phyloP scores from a whole-genome alignment of 2,113 vertebrate species.

The Dipodomys ordii region DNA sequence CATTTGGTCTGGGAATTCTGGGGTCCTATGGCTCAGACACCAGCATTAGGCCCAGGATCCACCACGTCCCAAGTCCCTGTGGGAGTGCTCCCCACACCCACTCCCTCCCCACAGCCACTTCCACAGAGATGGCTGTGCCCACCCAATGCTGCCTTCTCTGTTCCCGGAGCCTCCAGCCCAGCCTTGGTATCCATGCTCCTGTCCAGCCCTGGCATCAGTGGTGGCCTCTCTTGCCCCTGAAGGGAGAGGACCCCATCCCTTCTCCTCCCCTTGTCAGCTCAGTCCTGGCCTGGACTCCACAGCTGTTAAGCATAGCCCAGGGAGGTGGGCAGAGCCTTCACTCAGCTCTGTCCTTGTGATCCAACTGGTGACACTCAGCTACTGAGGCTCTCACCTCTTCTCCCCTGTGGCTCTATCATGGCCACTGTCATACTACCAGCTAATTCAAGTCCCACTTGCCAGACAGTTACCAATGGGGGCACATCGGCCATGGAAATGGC shows the following conservation, averaged over 20 bases:
- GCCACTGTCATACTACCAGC: not conserved
- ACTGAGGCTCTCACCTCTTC: not conserved
- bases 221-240: too few relatives aligned
- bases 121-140: not conserved
- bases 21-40: not conserved
- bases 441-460: not conserved
- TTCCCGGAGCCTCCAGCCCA: not conserved
- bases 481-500: fast-evolving
- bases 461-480: fast-evolving
- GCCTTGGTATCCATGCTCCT: not conserved
- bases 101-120: too few relatives aligned
- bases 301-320: too few relatives aligned
- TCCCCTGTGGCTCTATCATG: not conserved
- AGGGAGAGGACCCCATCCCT: not conserved
- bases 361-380: too few relatives aligned
- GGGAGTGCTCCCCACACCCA: not conserved
- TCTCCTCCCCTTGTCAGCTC: not conserved
- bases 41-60: not conserved
- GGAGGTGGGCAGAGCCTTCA: too few relatives aligned
- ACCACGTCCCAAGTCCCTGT: not conserved
- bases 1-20: not conserved
- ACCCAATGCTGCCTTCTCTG: too few relatives aligned
- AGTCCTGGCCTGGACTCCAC: not conserved
- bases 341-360: not conserved
- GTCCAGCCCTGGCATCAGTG: not conserved